Base-by-base conservation (phyloP, 2,797 vertebrate species). In the Nothura maculosa region DNA sequence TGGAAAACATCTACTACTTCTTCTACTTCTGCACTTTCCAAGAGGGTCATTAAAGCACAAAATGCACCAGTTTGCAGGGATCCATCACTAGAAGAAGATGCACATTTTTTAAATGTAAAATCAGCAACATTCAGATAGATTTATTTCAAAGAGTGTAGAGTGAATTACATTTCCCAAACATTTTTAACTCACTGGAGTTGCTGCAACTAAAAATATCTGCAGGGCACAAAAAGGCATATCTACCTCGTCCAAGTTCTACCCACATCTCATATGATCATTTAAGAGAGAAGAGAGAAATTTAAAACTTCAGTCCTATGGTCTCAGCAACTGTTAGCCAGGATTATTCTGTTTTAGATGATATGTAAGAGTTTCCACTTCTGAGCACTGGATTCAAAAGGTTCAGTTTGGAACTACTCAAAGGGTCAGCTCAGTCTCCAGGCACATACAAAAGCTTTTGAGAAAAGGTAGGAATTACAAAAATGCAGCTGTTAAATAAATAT, bases 1-100 rank as follows among this genome's bases (percentile, higher is more conserved):
- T 99, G 99, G 96, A 99, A 99, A 93, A 99, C 97, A 85, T 99
- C 99, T 64, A 99, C 92, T 82, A 99, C 96, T 74, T 98, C 99
- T 97, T 99, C 99, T 4, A 89, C 98, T 79, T 98, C 98, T 34
- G 98, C 98, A 30, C 98, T 98, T 96, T 99, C 99, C 96, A 99
- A 85, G 63, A 99, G 96, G 87, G 98, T 99, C 97, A 99, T 98
- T 96, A 99, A 96, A 47, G 99, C 99, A 78, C 98, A 99, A 94
- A 99, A 99, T 6, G 99, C 54, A 48, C 99, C 99, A 0, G 98
- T 98, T 67, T 98, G 97, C 43, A 98, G 95, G 1, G 99, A 98
- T 76, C 99, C 99, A 57, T 99, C 97, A 34, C 95, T 97, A 70
- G 38, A 95, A 92, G 67, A 89, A 89, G 82, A 92, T 2, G 2